Percentiles rank a stretch among this genome's conserved stretches.
Evolutionary conservation across 2,888 invertebrate genomes (phyloP).

Genomic region (Drosophila borealis): DNA sequence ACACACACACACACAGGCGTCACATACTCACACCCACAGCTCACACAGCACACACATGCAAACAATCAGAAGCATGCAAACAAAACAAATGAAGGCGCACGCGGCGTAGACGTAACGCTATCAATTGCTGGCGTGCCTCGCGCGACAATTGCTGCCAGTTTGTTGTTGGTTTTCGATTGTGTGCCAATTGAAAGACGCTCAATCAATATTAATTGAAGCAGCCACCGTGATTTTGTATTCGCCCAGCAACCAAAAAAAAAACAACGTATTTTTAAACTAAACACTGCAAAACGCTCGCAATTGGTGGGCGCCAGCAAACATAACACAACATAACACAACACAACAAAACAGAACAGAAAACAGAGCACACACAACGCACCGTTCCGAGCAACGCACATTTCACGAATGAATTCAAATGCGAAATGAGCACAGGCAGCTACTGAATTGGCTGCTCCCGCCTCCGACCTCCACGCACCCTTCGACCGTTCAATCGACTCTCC

Average conservation of each 20-base stretch:
- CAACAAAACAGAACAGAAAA: constrained; percentile 6
- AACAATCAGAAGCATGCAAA: constrained; percentile 44
- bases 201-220: constrained; percentile 68
- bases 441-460: constrained; percentile 11
- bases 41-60: constrained; percentile 11
- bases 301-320: constrained; percentile 43
- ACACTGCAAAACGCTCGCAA: constrained; percentile 30
- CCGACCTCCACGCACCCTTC: background rate
- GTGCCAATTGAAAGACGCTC: constrained; percentile 68
- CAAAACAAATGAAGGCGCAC: constrained; percentile 63
- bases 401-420: constrained; percentile 77
- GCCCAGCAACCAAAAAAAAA: constrained; percentile 3
- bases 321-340: constrained; percentile 46
- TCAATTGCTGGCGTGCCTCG: constrained; percentile 50
- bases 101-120: constrained; percentile 71
- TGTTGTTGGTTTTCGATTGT: constrained; percentile 58
- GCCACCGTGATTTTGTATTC: constrained; percentile 46
- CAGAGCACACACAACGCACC: constrained; percentile 48
- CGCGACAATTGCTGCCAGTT: constrained; percentile 13
- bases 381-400: constrained; percentile 76
- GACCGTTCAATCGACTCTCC: background rate
- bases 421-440: constrained; percentile 69
- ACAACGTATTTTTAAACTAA: constrained; percentile 22
- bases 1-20: constrained; percentile 11
- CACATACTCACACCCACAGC: constrained; percentile 5